These are phyloP conservation scores for Tuta absoluta DNA, from an alignment of 2,888 invertebrate genomes.

Conservation along the genomic window DNA sequence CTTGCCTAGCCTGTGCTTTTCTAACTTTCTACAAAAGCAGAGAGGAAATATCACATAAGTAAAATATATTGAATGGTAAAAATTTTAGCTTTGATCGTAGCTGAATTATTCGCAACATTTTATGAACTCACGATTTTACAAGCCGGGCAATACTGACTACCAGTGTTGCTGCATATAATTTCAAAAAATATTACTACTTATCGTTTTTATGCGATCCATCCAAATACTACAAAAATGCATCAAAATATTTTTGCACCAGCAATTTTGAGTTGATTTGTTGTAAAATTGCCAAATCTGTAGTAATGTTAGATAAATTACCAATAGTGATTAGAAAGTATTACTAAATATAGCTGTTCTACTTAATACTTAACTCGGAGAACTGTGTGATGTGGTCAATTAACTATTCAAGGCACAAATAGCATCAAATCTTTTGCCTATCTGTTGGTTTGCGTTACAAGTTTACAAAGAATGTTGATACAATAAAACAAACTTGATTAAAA, in stretches of 20 bases:
- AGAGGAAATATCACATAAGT: neutral
- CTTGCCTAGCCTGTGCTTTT: neutral
- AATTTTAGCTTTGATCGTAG: neutral
- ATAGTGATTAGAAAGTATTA: constrained; percentile 59
- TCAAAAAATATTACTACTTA: neutral
- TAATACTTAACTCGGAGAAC: constrained; percentile 45
- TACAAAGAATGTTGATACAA: neutral
- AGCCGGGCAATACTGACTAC: neutral
- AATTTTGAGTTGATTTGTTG: constrained; percentile 38
- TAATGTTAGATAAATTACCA: constrained; percentile 45
- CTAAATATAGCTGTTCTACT: constrained; percentile 51
- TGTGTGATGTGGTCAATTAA: constrained; percentile 63
- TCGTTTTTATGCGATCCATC: neutral
- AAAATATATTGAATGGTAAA: neutral
- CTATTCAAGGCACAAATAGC: constrained; percentile 50
- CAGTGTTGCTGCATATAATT: neutral
- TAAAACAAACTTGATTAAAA: no score
- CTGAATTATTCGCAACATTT: neutral
- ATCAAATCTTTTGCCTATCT: constrained; percentile 22
- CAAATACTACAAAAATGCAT: neutral
- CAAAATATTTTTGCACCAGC: constrained; percentile 16
- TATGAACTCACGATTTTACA: neutral
- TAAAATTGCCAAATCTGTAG: constrained; percentile 59
- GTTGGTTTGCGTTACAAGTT: constrained; percentile 37
- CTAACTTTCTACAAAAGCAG: constrained; percentile 1